Percentiles rank a stretch among this genome's conserved stretches.
phyloP scores from a whole-genome alignment of 2,888 invertebrate genomes.

The Autographa pulchrina region DNA sequence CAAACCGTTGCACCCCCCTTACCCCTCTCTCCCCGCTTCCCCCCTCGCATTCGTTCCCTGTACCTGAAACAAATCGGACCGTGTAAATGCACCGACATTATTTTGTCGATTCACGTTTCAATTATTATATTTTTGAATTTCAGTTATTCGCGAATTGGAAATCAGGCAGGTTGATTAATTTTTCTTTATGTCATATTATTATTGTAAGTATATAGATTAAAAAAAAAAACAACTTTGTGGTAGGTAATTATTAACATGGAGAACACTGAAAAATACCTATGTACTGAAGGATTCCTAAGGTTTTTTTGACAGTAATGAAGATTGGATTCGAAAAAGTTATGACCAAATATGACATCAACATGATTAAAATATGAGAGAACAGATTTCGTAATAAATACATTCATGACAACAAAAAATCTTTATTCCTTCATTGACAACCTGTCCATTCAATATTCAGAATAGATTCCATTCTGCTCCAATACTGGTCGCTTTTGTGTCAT shows the following conservation, averaged over 20 bases:
- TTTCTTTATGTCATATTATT: neutral
- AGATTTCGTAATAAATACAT: neutral
- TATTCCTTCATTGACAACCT: constrained; percentile 4
- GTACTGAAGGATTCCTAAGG: no score
- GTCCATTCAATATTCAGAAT: neutral
- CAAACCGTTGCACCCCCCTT: constrained; percentile 53
- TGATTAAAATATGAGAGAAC: no score
- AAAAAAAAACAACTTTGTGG: no score
- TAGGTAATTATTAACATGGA: no score
- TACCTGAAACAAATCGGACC: constrained; percentile 62
- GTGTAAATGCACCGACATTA: constrained; percentile 47
- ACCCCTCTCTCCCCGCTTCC: constrained; percentile 30
- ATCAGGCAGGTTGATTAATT: neutral
- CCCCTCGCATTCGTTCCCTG: constrained; percentile 33
- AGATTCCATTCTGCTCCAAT: neutral
- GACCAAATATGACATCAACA: no score
- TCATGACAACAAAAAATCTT: neutral
- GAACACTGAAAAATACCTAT: no score
- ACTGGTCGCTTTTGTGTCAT: neutral
- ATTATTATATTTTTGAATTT: neutral
- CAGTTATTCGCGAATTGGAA: neutral
- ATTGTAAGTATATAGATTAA: no score
- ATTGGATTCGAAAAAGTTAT: no score
- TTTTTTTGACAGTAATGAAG: no score
- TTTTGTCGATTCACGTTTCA: neutral